Evolutionary conservation across 1,140 invertebrate genomes (phyloP), one percentile per base, ranked within the genome.

Genomic region (Neodiprion fabricii): DNA sequence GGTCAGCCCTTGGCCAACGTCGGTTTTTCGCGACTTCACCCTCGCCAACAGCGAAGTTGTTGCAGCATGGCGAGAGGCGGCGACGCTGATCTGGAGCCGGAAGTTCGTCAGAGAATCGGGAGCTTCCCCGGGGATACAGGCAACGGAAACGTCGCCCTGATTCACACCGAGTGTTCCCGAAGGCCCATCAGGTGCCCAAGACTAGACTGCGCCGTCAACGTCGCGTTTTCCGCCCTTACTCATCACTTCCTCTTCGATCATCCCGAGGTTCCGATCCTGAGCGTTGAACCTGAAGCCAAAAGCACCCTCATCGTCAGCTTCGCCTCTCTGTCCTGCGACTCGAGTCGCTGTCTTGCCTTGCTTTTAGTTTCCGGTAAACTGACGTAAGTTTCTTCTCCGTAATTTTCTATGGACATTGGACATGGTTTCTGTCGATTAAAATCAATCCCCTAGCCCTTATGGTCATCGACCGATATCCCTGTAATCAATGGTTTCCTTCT

Each of bases 161-260:
- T 79, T 47, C 79, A 79, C 8, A 48, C 75, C 10, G 86, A 88
- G 66, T 85, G 82, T 70, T 88, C 86, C 11, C 78, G 86, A 14
- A 76, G 85, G 70, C 86, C 86, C 1, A 88, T 88, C 48, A 81
- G 82, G 28, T 88, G 86, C 74, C 86, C 85, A 1, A 74, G 84
- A 68, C 53, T 86, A 0, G 85, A 88, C 67, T 87, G 85, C 61
- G 81, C 84, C 0, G 80, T 87, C 7, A 88, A 87, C 40, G 83
- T 88, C 7, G 85, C 86, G 1, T 86, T 88, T 72, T 87, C 86
- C 7, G 81, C 85, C 0, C 73, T 88, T 1, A 85, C 85, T 0
- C 85, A 87, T 79, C 86, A 88, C 66, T 87, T 87, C 21, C 75
- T 87, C 7, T 88, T 87, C 53, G 86, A 87, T 77, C 87, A 87